Percentiles rank a stretch among this genome's conserved stretches.
phyloP scores from a whole-genome alignment of 2,113 vertebrate species.

The Pseudonaja textilis region DNA sequence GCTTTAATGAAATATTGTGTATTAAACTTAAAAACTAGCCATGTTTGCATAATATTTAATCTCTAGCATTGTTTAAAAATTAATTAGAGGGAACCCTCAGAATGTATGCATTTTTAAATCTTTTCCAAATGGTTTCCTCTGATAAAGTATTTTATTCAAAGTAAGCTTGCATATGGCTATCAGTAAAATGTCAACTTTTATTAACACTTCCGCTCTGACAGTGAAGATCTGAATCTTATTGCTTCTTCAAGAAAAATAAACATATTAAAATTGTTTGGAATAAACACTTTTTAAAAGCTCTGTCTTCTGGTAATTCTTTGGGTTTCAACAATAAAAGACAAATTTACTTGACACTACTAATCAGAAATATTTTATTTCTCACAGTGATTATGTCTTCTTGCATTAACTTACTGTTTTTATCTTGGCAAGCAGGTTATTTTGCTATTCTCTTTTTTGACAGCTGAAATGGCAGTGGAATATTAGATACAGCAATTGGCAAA shows the following conservation, averaged over 20 bases:
- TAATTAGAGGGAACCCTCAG: background rate
- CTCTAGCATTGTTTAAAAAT: background rate
- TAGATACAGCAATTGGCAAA: conserved; percentile 21
- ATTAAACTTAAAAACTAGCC: background rate
- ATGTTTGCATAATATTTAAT: background rate
- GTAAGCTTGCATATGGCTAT: conserved; percentile 5
- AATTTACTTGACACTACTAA: conserved; percentile 1
- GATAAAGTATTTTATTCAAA: conserved; percentile 23
- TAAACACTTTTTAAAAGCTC: background rate
- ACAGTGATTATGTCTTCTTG: background rate
- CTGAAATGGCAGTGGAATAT: conserved; percentile 27
- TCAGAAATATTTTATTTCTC: background rate
- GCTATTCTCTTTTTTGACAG: background rate
- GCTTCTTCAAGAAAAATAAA: background rate
- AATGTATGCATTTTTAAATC: background rate
- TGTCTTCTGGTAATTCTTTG: background rate
- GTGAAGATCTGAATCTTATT: background rate
- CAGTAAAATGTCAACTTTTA: conserved; percentile 31
- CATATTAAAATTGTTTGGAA: background rate
- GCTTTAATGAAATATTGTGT: background rate
- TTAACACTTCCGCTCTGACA: background rate
- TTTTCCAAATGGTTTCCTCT: background rate
- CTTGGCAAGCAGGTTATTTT: conserved; percentile 5
- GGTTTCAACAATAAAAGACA: background rate
- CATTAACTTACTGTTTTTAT: conserved; percentile 19